Evolutionary conservation across 2,888 invertebrate species (phyloP).

Genomic region (Andricus quercusramuli): DNA sequence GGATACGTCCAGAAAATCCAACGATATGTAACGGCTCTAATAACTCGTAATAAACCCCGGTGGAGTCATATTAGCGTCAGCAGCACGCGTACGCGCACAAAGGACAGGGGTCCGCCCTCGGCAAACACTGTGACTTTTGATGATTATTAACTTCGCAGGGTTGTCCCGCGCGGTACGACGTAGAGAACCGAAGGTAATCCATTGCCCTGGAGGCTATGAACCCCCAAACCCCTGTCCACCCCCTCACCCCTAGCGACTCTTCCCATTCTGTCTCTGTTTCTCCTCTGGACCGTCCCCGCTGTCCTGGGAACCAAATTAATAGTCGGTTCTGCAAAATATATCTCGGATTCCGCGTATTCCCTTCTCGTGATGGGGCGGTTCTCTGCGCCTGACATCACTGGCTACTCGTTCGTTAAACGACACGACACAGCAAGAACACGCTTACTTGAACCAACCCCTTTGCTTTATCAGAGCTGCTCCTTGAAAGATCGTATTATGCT

Average conservation of each 20-base stretch:
- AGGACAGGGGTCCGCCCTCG: constrained; percentile 75
- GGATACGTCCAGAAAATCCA: constrained; percentile 67
- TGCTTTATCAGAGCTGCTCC: neutral
- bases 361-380: constrained; percentile 57
- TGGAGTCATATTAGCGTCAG: constrained; percentile 78
- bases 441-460: constrained; percentile 44
- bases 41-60: constrained; percentile 78
- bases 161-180: constrained; percentile 58
- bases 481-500: constrained; percentile 3
- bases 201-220: constrained; percentile 72
- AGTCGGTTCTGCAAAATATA: constrained; percentile 73
- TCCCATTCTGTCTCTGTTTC: constrained; percentile 52
- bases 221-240: constrained; percentile 44
- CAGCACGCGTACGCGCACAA: constrained; percentile 76
- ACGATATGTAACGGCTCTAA: constrained; percentile 76
- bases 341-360: constrained; percentile 71
- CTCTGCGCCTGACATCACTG: constrained; percentile 61
- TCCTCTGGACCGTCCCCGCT: constrained; percentile 44
- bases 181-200: constrained; percentile 63
- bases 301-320: constrained; percentile 78
- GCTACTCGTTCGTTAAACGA: constrained; percentile 69
- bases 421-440: constrained; percentile 46
- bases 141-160: constrained; percentile 78
- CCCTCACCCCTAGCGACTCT: constrained; percentile 49
- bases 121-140: constrained; percentile 79